Base-by-base conservation (phyloP, 2,113 vertebrate genomes). In the Egretta garzetta region DNA sequence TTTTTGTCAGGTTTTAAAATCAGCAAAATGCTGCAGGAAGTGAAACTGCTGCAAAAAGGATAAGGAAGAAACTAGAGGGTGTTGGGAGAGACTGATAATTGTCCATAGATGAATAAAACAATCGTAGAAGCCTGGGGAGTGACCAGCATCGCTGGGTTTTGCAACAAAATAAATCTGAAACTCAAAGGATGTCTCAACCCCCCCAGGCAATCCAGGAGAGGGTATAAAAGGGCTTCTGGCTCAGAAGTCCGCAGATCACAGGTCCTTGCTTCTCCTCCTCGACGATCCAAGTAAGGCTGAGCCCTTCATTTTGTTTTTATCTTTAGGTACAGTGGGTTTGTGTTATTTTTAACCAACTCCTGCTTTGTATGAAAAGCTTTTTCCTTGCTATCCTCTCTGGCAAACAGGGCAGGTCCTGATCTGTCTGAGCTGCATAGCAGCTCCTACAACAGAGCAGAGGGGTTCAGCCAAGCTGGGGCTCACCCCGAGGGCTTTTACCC, bases 71-170 rank as follows among this genome's bases (percentile, higher is more conserved):
- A 41, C 22, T 35, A 14, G 17, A 95, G 90, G 90, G 93, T 77
- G 93, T 96, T 90, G 90, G 63, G 56, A 92, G 93, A 74, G 93
- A 49, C 53, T 15, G 73, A 5, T 72, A 28, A 90, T 87, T 84
- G 59, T 50, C 45, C 39, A 10, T 53, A 55, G 90, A 28, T 18
- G 43, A 88, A 90, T 70, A 68, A 81, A 95, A 68, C 53, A 30
- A 22, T 41, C 27, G 56, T 1, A 71, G 12, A 18, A 75, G 27
- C 23, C 53, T 24, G 18, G 28, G 86, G n/a, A 88, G 75, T 85
- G 66, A 59, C 60, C 4, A 2, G 27, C 18, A 10, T 12, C 23
- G 32, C 11, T n/a, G 62, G 56, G 68, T 80, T 95, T 86, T 82
- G 88, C 49, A 87, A 83, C 66, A 35, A 35, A 83, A 49, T 27